Conservation (phyloP, 2,113 vertebrate species). For the Hemiscyllium ocellatum region DNA sequence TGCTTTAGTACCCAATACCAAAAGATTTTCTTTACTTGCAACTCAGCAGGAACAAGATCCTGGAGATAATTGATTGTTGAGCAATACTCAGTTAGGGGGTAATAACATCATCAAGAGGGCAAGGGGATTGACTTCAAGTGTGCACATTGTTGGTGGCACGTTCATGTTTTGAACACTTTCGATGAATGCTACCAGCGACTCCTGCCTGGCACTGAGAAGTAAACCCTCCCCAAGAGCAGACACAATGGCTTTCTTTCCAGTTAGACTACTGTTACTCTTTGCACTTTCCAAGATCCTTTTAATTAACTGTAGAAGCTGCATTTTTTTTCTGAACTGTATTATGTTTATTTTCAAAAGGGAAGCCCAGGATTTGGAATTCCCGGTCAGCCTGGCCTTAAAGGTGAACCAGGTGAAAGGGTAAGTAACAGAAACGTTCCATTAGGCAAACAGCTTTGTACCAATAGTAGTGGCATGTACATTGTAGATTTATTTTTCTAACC, state of each 20-base stretch:
- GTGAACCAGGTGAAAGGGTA: slow-evolving; percentile 76
- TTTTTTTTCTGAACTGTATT: neutral
- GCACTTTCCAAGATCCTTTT: neutral
- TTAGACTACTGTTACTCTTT: neutral
- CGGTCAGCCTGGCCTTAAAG: slow-evolving; percentile 71
- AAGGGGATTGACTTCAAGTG: neutral
- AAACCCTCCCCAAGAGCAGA: neutral
- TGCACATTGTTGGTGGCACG: neutral
- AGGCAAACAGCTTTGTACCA: neutral
- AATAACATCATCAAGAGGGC: neutral
- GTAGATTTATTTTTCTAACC: neutral
- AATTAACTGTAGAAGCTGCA: neutral
- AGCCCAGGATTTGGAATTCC: slow-evolving; percentile 79
- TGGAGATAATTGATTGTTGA: neutral
- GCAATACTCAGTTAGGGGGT: neutral
- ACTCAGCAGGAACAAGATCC: neutral
- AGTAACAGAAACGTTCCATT: slow-evolving; percentile 45
- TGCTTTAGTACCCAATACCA: neutral
- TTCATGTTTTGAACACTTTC: neutral
- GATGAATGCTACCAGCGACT: neutral
- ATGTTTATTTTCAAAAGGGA: slow-evolving; percentile 52
- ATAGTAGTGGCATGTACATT: neutral
- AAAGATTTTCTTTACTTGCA: neutral
- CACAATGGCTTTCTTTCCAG: neutral
- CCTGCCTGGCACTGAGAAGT: neutral